Evolutionary conservation across 2,113 vertebrate genomes (phyloP).

Genomic region (Macquaria australasica): DNA sequence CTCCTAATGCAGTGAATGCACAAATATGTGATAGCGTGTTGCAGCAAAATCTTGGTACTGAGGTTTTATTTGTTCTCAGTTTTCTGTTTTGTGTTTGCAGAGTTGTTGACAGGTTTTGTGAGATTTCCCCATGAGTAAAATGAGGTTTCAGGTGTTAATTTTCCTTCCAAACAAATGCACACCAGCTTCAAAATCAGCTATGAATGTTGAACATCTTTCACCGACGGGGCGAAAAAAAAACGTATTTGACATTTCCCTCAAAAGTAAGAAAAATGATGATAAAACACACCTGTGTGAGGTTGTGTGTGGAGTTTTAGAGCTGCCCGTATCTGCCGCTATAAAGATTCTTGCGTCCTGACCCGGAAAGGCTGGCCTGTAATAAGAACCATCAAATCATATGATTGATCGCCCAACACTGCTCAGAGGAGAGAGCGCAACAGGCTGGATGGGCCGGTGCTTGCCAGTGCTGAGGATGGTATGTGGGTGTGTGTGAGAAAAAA

Average conservation of each 20-base stretch:
- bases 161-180: constrained; percentile 13
- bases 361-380: constrained; percentile 77
- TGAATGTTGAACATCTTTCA: constrained; percentile 8
- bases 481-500: constrained; percentile 77
- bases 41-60: constrained; percentile 14
- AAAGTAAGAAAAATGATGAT: constrained; percentile 65
- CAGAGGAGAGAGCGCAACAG: constrained; percentile 66
- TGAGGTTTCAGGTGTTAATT: background rate
- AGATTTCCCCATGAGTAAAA: constrained; percentile 19
- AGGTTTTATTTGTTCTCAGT: constrained; percentile 25
- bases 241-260: constrained; percentile 62
- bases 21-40: constrained; percentile 35
- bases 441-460: constrained; percentile 81
- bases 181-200: background rate
- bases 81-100: constrained; percentile 31
- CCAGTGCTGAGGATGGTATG: constrained; percentile 76
- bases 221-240: background rate
- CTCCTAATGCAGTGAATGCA: constrained; percentile 1
- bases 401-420: constrained; percentile 70
- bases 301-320: constrained; percentile 54
- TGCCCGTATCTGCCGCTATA: constrained; percentile 71
- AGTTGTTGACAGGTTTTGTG: constrained; percentile 20
- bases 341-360: constrained; percentile 76
- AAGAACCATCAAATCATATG: constrained; percentile 78
- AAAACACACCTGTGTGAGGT: constrained; percentile 74